Conservation (phyloP, 2,797 vertebrate species). For the Thalassophryne amazonica region DNA sequence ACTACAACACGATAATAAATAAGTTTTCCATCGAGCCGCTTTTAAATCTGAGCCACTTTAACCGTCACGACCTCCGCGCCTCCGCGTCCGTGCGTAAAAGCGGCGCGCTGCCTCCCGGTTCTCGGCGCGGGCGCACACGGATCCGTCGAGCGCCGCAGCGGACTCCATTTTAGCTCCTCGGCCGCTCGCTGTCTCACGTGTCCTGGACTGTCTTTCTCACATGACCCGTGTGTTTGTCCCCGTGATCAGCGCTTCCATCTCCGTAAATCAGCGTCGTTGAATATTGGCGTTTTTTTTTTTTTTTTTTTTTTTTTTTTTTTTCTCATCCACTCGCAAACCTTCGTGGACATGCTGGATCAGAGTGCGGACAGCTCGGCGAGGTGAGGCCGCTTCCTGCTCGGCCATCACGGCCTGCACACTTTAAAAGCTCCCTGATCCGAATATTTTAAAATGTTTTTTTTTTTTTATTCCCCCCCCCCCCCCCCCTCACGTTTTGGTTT, state of each 20-base stretch:
- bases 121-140: constrained; percentile 40
- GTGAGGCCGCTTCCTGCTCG: constrained; percentile 76
- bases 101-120: neutral
- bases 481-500: no score
- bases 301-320: no score
- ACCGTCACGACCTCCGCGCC: no score
- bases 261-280: constrained; percentile 74
- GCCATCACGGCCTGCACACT: constrained; percentile 55
- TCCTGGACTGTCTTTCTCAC: constrained; percentile 86
- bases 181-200: constrained; percentile 85
- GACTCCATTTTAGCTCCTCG: constrained; percentile 79
- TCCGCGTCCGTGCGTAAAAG: neutral
- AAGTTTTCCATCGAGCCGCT: no score
- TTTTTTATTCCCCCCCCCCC: no score
- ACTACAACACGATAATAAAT: no score
- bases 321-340: constrained; percentile 54
- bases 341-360: constrained; percentile 93
- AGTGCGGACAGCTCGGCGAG: constrained; percentile 87
- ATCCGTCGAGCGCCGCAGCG: constrained; percentile 50
- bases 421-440: no score
- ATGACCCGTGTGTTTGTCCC: constrained; percentile 98
- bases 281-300: constrained; percentile 64
- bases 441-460: no score
- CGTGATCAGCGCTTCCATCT: constrained; percentile 89
- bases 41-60: no score